A percentile compares a stretch with the other conserved stretches of the same genome.
Evolutionary conservation across 2,113 vertebrate species (phyloP).

Genomic region (Oryzias melastigma): DNA sequence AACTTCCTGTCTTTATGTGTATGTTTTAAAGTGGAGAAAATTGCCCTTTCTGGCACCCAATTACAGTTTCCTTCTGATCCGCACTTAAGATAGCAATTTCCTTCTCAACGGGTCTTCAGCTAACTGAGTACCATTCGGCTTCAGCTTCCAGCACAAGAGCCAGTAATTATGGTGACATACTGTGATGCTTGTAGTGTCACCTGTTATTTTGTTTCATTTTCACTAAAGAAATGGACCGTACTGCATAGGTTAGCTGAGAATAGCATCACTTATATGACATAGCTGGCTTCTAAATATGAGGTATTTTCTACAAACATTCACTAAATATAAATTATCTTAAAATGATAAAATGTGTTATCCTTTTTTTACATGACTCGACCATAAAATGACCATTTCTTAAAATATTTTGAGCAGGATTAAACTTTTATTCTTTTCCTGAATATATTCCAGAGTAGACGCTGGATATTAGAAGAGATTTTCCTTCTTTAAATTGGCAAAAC

Average conservation of each 20-base stretch:
- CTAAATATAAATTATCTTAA: too few species aligned
- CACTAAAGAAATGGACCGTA: slow-evolving; percentile 7
- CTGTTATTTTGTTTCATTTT: slow-evolving; percentile 44
- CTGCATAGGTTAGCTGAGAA: slow-evolving; percentile 7
- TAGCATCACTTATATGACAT: background rate
- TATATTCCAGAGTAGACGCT: too few species aligned
- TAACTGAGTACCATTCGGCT: slow-evolving; percentile 48
- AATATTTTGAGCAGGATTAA: too few species aligned
- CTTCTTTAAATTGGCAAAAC: too few species aligned
- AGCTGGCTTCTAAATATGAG: background rate
- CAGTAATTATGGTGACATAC: slow-evolving; percentile 63
- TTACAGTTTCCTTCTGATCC: slow-evolving; percentile 63
- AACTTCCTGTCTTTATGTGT: slow-evolving; percentile 24
- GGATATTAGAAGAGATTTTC: background rate
- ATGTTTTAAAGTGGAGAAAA: slow-evolving; percentile 41
- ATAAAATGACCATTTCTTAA: too few species aligned
- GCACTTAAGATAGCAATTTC: slow-evolving; percentile 62
- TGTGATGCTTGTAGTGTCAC: slow-evolving; percentile 34
- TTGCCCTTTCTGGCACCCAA: slow-evolving; percentile 59
- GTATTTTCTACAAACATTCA: background rate
- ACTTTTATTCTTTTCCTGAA: too few species aligned
- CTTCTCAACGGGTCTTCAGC: slow-evolving; percentile 55
- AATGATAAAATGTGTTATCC: too few species aligned
- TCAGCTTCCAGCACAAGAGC: slow-evolving; percentile 44
- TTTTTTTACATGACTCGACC: too few species aligned